Base-by-base conservation (phyloP, 2,113 vertebrate species). In the Pseudorasbora parva region DNA sequence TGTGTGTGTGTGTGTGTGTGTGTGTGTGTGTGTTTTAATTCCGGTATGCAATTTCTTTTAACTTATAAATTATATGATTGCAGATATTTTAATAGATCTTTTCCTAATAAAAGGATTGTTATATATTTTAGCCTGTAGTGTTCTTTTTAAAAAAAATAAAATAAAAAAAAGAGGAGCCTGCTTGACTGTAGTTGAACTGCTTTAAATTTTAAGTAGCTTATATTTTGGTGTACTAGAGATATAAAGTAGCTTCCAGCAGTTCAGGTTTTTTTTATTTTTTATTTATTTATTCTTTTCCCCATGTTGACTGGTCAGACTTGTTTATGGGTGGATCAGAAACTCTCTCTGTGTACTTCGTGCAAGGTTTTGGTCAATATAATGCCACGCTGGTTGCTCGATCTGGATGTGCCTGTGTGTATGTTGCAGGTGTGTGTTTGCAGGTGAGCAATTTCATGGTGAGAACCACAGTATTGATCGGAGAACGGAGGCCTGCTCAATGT, bases 391-490 rank as follows among this genome's bases (percentile, higher is more conserved):
- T 27, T 33, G 21, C 54, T 77, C 37, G 5, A 37, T 37, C 33
- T 77, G 47, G 69, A 59, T 7, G 21, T 69, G 83, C 79, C 47
- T 80, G 27, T 77, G 72, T 74, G 49, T 79, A 66, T 81, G 74
- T 82, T 75, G 27, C 62, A 19, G 15, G 11, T 83, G 59, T 81
- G 54, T 33, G 69, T 73, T 56, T 59, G 49, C 54, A 71, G 86
- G 82, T 87, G 82, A 87, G 88, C 87, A 86, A 89, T 88, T 85
- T 85, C 82, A 83, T 82, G 85, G 80, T 82, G 74, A 87, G 84
- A 78, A 56, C 64, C 75, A 66, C 69, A 21, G 47, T 87, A 87
- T 88, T 71, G 86, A 88, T 88, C 71, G 27, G 54, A 82, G 54
- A 82, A 82, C 80, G 14, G 59, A 72, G 82, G 45, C 68, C 85